These are phyloP conservation scores for Brachypodius melanocephalos DNA, from an alignment of 2,113 vertebrate species.

Conservation along the genomic window DNA sequence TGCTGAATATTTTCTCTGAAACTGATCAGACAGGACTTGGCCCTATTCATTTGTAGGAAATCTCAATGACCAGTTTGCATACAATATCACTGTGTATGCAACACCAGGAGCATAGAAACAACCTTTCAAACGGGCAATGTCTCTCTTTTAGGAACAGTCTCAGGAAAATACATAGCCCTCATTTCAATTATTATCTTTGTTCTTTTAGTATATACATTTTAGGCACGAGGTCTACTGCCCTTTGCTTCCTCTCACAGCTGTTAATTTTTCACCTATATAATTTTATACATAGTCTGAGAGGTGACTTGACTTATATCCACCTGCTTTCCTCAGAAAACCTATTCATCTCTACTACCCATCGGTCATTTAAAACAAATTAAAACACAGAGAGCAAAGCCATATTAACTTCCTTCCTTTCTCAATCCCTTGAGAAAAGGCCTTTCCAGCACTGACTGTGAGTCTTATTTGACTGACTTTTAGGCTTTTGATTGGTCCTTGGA, in stretches of 20 bases:
- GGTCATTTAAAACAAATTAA: background rate
- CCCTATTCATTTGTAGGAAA: background rate
- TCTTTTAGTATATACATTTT: background rate
- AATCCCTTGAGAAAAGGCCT: background rate
- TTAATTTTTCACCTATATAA: background rate
- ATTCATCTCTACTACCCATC: background rate
- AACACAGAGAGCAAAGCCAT: background rate
- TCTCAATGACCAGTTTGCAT: background rate
- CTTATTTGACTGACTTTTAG: conserved; percentile 63
- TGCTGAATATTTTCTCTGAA: background rate
- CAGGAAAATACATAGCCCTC: background rate
- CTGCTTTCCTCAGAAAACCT: background rate
- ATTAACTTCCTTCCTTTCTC: background rate
- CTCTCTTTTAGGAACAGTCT: background rate
- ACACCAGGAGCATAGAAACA: background rate
- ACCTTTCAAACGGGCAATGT: background rate
- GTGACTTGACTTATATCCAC: background rate
- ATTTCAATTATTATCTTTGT: background rate
- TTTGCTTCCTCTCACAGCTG: background rate
- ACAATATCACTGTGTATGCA: background rate
- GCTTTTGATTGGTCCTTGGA: conserved; percentile 62
- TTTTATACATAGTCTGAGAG: background rate
- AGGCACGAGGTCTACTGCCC: background rate
- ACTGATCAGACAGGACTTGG: background rate
- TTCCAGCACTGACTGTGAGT: conserved; percentile 10